These are phyloP conservation scores for Coccyzus lansbergi DNA, from an alignment of 2,797 vertebrate species.

Conservation along the genomic window DNA sequence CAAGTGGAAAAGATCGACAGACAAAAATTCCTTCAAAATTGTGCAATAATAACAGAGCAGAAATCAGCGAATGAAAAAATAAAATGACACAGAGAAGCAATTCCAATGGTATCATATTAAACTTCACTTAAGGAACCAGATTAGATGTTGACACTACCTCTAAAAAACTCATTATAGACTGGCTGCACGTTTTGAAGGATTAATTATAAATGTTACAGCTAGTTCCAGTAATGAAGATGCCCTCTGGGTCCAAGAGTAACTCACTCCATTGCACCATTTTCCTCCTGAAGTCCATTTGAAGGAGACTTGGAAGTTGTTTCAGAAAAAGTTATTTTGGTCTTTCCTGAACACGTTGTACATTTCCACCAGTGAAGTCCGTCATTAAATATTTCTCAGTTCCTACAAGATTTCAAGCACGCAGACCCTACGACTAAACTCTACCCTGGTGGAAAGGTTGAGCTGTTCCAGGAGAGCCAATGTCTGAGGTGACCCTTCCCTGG, in stretches of 20 bases:
- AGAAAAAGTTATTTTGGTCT: neutral
- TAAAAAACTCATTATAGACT: neutral
- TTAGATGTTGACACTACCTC: constrained; percentile 38
- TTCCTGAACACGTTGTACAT: neutral
- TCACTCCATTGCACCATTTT: neutral
- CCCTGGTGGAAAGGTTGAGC: neutral
- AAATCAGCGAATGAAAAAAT: constrained; percentile 43
- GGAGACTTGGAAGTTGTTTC: neutral
- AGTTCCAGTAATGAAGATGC: neutral
- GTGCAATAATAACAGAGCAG: constrained; percentile 74
- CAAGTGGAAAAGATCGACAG: constrained; percentile 71
- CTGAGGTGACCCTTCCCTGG: neutral
- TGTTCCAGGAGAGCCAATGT: neutral
- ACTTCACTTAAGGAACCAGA: constrained; percentile 53
- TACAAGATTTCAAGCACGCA: neutral
- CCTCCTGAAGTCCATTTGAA: constrained; percentile 52
- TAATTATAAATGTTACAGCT: neutral
- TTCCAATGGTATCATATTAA: constrained; percentile 49
- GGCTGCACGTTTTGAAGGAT: neutral
- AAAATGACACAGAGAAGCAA: constrained; percentile 6
- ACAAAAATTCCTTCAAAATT: constrained; percentile 74
- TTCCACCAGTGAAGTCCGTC: neutral
- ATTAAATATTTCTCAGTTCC: neutral
- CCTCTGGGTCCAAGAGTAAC: neutral
- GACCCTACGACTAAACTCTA: neutral